Conservation (phyloP, 1,140 invertebrate species). For the Papilio xuthus region DNA sequence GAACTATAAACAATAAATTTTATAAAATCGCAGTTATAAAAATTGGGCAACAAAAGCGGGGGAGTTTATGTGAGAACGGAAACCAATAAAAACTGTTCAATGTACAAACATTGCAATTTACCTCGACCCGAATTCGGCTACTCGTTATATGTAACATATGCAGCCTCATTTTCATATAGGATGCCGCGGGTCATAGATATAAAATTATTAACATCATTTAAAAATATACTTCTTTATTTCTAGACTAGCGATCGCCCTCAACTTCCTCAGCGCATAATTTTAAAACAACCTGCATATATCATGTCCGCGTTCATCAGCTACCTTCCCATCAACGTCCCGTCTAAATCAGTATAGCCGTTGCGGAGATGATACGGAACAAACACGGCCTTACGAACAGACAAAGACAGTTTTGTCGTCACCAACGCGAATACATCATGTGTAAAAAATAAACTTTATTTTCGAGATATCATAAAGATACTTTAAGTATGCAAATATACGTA, state of each 20-base stretch:
- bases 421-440: too few species aligned
- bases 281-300: too few species aligned
- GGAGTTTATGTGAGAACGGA: constrained; percentile 13
- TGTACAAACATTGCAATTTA: constrained; percentile 9
- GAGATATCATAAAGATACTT: too few species aligned
- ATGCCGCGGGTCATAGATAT: background rate
- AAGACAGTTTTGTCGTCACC: too few species aligned
- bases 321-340: too few species aligned
- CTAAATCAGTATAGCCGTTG: too few species aligned
- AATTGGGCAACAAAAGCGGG: constrained; percentile 20
- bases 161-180: constrained; percentile 3
- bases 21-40: background rate
- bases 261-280: too few species aligned
- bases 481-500: too few species aligned
- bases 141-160: background rate
- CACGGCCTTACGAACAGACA: too few species aligned
- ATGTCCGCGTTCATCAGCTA: too few species aligned
- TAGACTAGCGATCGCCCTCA: background rate
- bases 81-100: constrained; percentile 17
- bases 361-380: too few species aligned
- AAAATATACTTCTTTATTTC: background rate
- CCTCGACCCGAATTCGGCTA: constrained; percentile 6
- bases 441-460: too few species aligned
- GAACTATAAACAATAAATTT: background rate
- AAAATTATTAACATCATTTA: background rate